A percentile compares a stretch with the other conserved stretches of the same genome.
phyloP scores from a whole-genome alignment of 2,888 invertebrate species.

The Gerosis bhagava region DNA sequence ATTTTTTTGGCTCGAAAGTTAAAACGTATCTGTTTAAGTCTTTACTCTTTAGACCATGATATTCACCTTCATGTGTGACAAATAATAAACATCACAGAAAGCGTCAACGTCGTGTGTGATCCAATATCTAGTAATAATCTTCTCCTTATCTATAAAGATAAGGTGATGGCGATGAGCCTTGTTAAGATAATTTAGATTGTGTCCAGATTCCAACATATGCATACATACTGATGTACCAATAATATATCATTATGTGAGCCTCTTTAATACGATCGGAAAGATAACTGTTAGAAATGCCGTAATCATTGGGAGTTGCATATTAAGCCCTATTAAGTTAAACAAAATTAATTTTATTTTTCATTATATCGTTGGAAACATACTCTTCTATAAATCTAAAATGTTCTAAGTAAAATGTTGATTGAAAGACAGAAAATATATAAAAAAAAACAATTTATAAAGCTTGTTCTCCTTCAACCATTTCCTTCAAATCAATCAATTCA shows the following conservation, averaged over 20 bases:
- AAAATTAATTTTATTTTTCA: conserved; percentile 17
- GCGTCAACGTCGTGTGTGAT: conserved; percentile 50
- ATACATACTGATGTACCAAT: conserved; percentile 5
- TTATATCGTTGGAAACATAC: background rate
- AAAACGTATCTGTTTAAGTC: no score
- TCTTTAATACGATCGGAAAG: conserved; percentile 17
- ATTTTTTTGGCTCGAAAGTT: no score
- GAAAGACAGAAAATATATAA: no score
- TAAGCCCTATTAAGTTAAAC: conserved; percentile 8
- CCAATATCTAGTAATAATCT: conserved; percentile 38
- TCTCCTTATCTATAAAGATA: conserved; percentile 22
- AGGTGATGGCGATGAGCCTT: conserved; percentile 10
- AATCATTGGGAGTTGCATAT: conserved; percentile 4
- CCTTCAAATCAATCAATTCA: conserved; percentile 95
- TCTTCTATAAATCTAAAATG: no score
- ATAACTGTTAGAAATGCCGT: conserved; percentile 13
- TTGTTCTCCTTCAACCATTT: conserved; percentile 95
- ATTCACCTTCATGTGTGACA: background rate
- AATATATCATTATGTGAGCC: conserved; percentile 17
- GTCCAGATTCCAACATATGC: conserved; percentile 17
- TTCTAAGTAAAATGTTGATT: no score
- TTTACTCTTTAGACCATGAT: no score
- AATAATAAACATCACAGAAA: conserved; percentile 12
- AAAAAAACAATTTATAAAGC: conserved; percentile 63
- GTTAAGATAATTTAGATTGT: conserved; percentile 26